Evolutionary conservation across 1,140 invertebrate species (phyloP).

Genomic region (Phenacoccus solenopsis): DNA sequence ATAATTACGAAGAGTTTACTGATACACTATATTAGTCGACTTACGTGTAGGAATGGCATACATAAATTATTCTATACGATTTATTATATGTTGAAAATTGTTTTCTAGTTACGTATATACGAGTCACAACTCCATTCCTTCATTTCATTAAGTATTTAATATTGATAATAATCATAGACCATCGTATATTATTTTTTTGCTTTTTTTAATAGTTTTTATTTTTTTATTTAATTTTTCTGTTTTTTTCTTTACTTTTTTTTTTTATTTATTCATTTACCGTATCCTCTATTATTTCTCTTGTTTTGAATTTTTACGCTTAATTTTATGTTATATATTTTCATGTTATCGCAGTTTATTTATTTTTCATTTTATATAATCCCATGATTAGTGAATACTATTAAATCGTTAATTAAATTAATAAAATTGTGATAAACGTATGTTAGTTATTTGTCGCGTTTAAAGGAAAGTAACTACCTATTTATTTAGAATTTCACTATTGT

Average conservation of each 20-base stretch:
- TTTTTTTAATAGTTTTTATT: not conserved
- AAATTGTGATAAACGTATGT: constrained; percentile 15
- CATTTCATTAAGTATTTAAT: constrained; percentile 10
- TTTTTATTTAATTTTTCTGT: not conserved
- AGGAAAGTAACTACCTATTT: not conserved
- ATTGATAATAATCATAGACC: constrained; percentile 6
- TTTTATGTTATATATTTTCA: constrained; percentile 10
- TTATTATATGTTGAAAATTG: not conserved
- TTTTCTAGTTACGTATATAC: not conserved
- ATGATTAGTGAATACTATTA: constrained; percentile 13
- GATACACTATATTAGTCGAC: not conserved
- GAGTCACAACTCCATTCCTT: constrained; percentile 11
- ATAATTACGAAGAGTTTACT: not conserved
- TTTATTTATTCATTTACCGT: constrained; percentile 13
- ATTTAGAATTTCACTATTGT: constrained; percentile 1
- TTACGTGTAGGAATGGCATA: not conserved
- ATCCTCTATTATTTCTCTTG: not conserved
- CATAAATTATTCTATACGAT: not conserved
- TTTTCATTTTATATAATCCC: constrained; percentile 12
- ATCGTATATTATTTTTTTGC: not conserved
- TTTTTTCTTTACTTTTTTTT: not conserved
- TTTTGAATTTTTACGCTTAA: constrained; percentile 12
- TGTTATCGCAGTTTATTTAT: constrained; percentile 15
- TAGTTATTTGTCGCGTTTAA: constrained; percentile 12
- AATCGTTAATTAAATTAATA: constrained; percentile 9